Percentiles rank a stretch among this genome's conserved stretches.
phyloP scores from a whole-genome alignment of 2,113 vertebrate genomes.

The Coptodon bakossiorum region DNA sequence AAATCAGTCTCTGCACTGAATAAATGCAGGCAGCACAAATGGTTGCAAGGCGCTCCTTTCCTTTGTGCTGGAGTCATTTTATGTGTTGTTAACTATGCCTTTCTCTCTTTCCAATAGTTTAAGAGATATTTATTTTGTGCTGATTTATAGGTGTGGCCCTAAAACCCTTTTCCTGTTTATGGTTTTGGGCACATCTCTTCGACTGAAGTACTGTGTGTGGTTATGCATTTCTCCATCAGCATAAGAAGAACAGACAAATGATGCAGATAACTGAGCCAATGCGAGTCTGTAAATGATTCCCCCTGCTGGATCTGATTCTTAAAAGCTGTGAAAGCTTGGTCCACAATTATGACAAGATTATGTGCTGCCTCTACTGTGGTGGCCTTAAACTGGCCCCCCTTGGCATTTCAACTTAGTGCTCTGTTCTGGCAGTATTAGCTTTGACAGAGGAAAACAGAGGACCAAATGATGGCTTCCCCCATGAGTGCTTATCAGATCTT shows the following conservation, averaged over 20 bases:
- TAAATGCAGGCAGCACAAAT: conserved; percentile 16
- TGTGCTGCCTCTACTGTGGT: conserved; percentile 17
- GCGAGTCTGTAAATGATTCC: conserved; percentile 42
- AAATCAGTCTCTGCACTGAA: conserved; percentile 31
- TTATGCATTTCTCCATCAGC: conserved; percentile 8
- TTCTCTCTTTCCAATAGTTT: background rate
- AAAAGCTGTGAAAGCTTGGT: conserved; percentile 2
- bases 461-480: background rate
- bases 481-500: background rate
- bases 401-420: conserved; percentile 28
- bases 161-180: background rate
- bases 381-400: conserved; percentile 17
- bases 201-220: background rate
- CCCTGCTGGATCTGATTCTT: conserved; percentile 31
- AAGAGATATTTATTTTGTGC: background rate
- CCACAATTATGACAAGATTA: conserved; percentile 34
- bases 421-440: conserved; percentile 1
- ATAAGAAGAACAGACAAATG: conserved; percentile 15
- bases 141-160: conserved; percentile 39
- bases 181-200: conserved; percentile 21
- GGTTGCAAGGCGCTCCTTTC: background rate
- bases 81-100: background rate
- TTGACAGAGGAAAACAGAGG: background rate
- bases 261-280: conserved; percentile 9
- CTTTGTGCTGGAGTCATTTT: background rate